Evolutionary conservation across 1,140 invertebrate species (phyloP).

Genomic region (Drosophila equinoxialis): DNA sequence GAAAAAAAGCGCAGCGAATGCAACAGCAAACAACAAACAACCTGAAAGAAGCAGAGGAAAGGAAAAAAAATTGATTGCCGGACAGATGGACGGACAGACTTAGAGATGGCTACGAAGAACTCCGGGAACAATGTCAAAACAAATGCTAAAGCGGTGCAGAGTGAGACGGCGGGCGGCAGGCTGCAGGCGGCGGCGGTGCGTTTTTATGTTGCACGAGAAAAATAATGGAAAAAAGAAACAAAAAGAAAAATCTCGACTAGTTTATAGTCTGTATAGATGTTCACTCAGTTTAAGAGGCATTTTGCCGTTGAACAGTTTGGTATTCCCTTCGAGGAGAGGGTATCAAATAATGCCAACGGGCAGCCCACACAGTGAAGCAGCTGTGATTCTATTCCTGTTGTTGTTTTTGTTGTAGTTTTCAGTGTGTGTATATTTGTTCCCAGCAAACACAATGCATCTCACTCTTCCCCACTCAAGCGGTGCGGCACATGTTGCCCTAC

Average conservation of each 20-base stretch:
- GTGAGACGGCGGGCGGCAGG: constrained; percentile 2
- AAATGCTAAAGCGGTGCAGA: constrained; percentile 35
- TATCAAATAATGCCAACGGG: constrained; percentile 8
- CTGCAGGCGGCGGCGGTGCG: constrained; percentile 24
- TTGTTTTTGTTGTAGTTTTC: constrained; percentile 27
- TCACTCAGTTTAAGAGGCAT: not conserved
- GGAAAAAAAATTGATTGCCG: constrained; percentile 39
- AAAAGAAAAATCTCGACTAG: not conserved
- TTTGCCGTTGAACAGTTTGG: not conserved
- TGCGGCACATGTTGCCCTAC: constrained; percentile 23
- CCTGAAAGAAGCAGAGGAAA: not conserved
- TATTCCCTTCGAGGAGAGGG: not conserved
- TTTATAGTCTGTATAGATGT: not conserved
- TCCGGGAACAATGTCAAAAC: constrained; percentile 48
- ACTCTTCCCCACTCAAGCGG: not conserved
- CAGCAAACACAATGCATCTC: constrained; percentile 43
- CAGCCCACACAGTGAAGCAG: constrained; percentile 31
- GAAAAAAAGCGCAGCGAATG: constrained; percentile 47
- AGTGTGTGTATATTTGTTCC: constrained; percentile 39
- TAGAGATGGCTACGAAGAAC: constrained; percentile 10
- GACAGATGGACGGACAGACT: constrained; percentile 21
- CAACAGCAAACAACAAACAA: constrained; percentile 31
- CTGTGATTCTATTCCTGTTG: constrained; percentile 38
- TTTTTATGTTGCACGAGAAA: constrained; percentile 39
- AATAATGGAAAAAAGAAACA: not conserved